Conservation (phyloP, 2,888 invertebrate species). For the Galeruca laticollis region DNA sequence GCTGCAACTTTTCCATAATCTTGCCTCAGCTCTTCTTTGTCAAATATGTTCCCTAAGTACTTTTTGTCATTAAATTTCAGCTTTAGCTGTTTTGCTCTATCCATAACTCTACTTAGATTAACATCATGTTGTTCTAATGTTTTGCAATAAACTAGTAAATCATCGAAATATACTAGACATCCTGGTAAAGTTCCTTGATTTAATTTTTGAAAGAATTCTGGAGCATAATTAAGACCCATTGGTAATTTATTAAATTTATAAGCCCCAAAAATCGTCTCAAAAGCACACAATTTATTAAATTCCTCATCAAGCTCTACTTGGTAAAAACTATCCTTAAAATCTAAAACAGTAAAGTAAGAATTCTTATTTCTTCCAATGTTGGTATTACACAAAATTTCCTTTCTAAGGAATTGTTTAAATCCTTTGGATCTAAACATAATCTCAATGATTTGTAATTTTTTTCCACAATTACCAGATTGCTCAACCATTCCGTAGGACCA, state of each 20-base stretch:
- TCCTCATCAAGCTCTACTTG: no score
- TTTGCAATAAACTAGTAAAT: slow-evolving; percentile 34
- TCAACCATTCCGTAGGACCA: no score
- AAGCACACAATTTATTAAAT: not conserved
- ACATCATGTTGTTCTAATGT: slow-evolving; percentile 45
- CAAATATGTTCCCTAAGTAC: slow-evolving; percentile 37
- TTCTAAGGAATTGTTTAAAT: no score
- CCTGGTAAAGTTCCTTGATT: slow-evolving; percentile 44
- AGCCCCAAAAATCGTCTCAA: slow-evolving; percentile 14
- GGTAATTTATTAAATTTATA: slow-evolving; percentile 23
- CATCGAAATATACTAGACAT: slow-evolving; percentile 30
- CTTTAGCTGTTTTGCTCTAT: slow-evolving; percentile 39
- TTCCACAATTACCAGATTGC: no score
- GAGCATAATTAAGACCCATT: slow-evolving; percentile 16
- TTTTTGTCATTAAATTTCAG: slow-evolving; percentile 51
- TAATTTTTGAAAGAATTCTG: slow-evolving; percentile 46
- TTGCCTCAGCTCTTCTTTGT: slow-evolving; percentile 23
- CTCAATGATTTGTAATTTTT: no score
- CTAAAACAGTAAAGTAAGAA: no score
- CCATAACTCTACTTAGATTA: slow-evolving; percentile 33
- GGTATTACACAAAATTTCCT: no score
- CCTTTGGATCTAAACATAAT: no score
- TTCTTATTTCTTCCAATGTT: no score
- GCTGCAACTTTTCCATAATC: slow-evolving; percentile 31
- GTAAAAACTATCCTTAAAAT: no score